phyloP scores from a whole-genome alignment of 2,113 vertebrate genomes.

The Papio anubis region DNA sequence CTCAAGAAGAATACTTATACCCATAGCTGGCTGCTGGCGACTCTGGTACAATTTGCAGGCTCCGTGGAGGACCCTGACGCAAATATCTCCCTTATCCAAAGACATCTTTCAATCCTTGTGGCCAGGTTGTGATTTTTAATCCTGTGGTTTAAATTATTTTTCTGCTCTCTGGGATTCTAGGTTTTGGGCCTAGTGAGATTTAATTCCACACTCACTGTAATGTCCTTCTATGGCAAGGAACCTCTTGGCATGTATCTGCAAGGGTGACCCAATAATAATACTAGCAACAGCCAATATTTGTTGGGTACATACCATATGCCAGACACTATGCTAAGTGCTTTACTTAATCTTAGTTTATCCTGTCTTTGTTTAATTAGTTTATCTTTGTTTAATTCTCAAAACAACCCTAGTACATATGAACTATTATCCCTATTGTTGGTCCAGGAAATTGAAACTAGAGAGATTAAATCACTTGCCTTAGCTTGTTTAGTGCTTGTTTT shows the following conservation, averaged over 20 bases:
- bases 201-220: not conserved
- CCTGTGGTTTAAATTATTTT: not conserved
- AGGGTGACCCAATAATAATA: not conserved
- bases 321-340: not conserved
- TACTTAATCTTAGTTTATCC: not conserved
- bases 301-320: not conserved
- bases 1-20: not conserved
- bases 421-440: not conserved
- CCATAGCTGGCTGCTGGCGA: not conserved
- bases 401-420: not conserved
- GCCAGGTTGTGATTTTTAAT: constrained; percentile 11
- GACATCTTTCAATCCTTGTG: not conserved
- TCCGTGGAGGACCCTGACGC: not conserved
- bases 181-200: not conserved
- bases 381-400: constrained; percentile 16
- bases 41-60: not conserved
- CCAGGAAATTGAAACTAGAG: not conserved
- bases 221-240: not conserved
- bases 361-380: constrained; percentile 16
- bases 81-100: not conserved
- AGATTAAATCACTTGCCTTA: not conserved
- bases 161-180: not conserved
- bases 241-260: not conserved
- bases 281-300: not conserved
- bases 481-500: not conserved